Base-by-base conservation (phyloP, 1,140 invertebrate genomes). In the Rhysida immarginata region DNA sequence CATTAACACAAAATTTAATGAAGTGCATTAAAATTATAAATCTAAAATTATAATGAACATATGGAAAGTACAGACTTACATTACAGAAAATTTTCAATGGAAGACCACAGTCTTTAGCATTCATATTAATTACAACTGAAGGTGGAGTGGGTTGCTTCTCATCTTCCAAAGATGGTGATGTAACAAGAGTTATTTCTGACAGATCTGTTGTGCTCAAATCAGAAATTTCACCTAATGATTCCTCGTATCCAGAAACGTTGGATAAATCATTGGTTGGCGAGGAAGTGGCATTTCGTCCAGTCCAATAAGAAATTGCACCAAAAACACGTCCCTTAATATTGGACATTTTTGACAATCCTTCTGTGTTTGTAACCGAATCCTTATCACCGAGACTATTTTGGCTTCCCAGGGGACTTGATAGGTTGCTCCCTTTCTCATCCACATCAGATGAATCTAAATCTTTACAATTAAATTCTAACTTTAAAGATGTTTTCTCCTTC, bases 61-160 rank as follows among this genome's bases (percentile, higher is more conserved):
- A 41, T n/a, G n/a, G 11, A 8, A 48, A 18, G 13, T 14, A 23
- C 21, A 26, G 21, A 57, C 59, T 63, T 70, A 83, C 82, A 73
- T 92, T 86, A 26, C 82, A 84, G 71, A 96, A 97, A 52, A 96
- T 77, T 58, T 80, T 76, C 18, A 96, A 72, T 1, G 94, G 94
- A 61, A 95, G 81, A 16, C 90, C 91, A 72, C 85, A 94, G 24
- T 83, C 78, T 1, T 67, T 62, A 8, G 73, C 56, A 18, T 62
- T 60, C 18, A 64, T 61, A 21, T 59, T 55, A 18, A 61, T 53
- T 11, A 51, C 24, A 26, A 26, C 13, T 13, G 59, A 29, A 13
- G 58, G 57, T 8, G 55, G 41, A 0, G 29, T 63, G 16, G 23
- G 20, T 35, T 56, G 44, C 20, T 53, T 53, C 16, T 60, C 57